Evolutionary conservation across 2,888 invertebrate genomes (phyloP), one percentile per base, ranked within the genome.

Genomic region (Chymomyza procnemis): DNA sequence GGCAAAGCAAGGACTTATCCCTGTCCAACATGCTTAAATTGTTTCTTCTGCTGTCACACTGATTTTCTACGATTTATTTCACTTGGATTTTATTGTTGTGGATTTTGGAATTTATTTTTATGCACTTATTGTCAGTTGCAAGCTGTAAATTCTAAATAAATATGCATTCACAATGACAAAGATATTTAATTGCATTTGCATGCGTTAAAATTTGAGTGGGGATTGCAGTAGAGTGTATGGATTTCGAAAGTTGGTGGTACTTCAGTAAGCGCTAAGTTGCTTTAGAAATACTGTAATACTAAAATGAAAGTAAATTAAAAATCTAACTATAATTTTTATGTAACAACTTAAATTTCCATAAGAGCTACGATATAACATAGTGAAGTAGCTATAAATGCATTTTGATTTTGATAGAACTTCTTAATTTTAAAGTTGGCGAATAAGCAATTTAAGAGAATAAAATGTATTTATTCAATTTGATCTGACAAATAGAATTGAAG

Each of bases 21-120:
- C 83, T 85, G 79, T 77, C 83, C 80, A 85, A 83, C 71, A 83
- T 83, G 83, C 75, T 83, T 85, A 84, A 84, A 84, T 85, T 84
- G 85, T 85, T 84, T 85, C 85, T 78, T 84, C 74, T 41, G 34
- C 85, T 80, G 85, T 81, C 81, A 78, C 83, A 85, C 75, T 85
- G 83, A 84, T 84, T 84, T 84, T 80, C 76, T 67, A 69, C 77
- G 85, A 83, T 84, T 84, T 84, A 85, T 83, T 79, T 67, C 79
- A 74, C 74, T 75, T 74, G 68, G 82, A 74, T 76, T 78, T 78
- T 73, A 65, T 66, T 70, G 65, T 71, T 54, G 62, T 71, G 47
- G 60, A 61, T 68, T 74, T 69, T 66, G 21, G 64, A 71, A 71
- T 71, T 71, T 74, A 79, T 82, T 77, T 75, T 71, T 77, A 71